phyloP scores from a whole-genome alignment of 92 coral and sea anemone genomes.

The Zoanthus sansibaricus region DNA sequence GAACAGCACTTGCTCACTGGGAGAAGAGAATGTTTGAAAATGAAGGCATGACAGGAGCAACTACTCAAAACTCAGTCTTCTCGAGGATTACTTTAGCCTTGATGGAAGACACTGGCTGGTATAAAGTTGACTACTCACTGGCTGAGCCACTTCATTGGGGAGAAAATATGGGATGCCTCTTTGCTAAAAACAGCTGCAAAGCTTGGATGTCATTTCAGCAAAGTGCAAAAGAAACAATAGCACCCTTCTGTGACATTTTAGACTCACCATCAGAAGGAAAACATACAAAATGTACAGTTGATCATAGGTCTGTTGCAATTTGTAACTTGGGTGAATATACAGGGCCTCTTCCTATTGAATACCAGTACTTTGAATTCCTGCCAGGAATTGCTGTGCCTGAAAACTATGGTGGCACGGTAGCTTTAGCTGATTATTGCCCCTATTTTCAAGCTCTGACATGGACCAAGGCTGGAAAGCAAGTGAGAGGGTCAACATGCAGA shows the following conservation, averaged over 20 bases:
- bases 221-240: constrained; percentile 49
- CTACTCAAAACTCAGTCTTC: constrained; percentile 91
- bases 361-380: constrained; percentile 84
- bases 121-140: constrained; percentile 77
- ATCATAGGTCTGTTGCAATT: constrained; percentile 76
- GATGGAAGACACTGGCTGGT: constrained; percentile 99
- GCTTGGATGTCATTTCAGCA: constrained; percentile 88
- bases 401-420: constrained; percentile 85
- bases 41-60: constrained; percentile 97
- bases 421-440: constrained; percentile 93
- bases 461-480: constrained; percentile 68
- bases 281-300: constrained; percentile 78
- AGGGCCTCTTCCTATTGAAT: constrained; percentile 67
- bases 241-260: constrained; percentile 78
- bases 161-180: constrained; percentile 83
- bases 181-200: constrained; percentile 93
- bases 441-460: constrained; percentile 85
- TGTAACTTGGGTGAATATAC: constrained; percentile 82
- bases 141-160: constrained; percentile 97
- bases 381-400: constrained; percentile 61
- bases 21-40: constrained; percentile 97
- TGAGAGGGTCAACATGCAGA: constrained; percentile 84
- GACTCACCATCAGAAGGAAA: constrained; percentile 39
- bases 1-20: constrained; percentile 90
- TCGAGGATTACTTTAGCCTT: constrained; percentile 89